A percentile compares a stretch with the other conserved stretches of the same genome.
These are phyloP conservation scores for Rana temporaria DNA, from an alignment of 2,113 vertebrate genomes.

Conservation along the genomic window DNA sequence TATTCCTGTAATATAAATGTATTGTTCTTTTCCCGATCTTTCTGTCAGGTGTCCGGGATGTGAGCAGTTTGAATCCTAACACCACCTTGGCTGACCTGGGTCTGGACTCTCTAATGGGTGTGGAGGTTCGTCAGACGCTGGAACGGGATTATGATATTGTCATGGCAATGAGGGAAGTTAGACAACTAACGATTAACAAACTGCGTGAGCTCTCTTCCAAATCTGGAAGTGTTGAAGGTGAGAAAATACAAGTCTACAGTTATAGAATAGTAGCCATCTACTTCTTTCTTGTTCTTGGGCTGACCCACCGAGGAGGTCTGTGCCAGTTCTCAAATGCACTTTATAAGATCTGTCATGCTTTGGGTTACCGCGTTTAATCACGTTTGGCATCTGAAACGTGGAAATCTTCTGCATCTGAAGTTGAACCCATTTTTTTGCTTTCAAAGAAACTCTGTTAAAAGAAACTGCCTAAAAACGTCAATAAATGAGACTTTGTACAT, in stretches of 20 bases:
- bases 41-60: slow-evolving; percentile 83
- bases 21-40: not conserved
- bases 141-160: slow-evolving; percentile 89
- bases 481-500: no score
- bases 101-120: slow-evolving; percentile 95
- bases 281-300: no score
- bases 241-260: not conserved
- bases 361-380: no score
- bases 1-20: not conserved
- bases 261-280: no score
- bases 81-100: slow-evolving; percentile 89
- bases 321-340: no score
- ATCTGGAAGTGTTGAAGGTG: slow-evolving; percentile 70
- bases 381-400: no score
- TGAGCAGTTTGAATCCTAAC: slow-evolving; percentile 81
- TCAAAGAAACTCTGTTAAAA: no score
- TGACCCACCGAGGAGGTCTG: no score
- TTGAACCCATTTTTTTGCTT: no score
- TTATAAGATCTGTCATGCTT: no score
- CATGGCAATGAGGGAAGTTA: slow-evolving; percentile 90
- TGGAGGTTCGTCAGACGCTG: slow-evolving; percentile 93
- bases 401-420: no score
- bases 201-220: slow-evolving; percentile 80
- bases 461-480: no score
- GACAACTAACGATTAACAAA: slow-evolving; percentile 87